Conservation (phyloP, 2,888 invertebrate species). For the Ennomos fuscantarius region DNA sequence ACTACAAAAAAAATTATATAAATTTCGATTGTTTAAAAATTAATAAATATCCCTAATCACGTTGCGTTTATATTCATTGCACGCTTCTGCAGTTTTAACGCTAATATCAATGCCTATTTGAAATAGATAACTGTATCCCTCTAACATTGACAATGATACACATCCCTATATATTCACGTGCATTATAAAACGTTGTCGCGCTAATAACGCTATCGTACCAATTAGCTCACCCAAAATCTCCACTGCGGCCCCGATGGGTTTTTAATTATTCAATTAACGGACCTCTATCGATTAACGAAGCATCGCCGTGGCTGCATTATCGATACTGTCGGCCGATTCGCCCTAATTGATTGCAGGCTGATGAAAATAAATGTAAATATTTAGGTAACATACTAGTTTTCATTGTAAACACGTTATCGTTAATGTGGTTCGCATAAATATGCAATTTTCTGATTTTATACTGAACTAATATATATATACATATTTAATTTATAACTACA, state of each 20-base stretch:
- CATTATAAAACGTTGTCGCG: conserved; percentile 17
- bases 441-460: conserved; percentile 14
- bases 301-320: conserved; percentile 35
- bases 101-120: background rate
- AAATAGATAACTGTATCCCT: background rate
- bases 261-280: conserved; percentile 67
- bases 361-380: conserved; percentile 46
- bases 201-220: conserved; percentile 29
- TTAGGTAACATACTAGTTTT: conserved; percentile 43
- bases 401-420: conserved; percentile 28
- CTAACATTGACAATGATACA: conserved; percentile 5
- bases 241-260: conserved; percentile 58
- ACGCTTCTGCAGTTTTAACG: too few relatives aligned
- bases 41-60: too few relatives aligned
- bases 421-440: conserved; percentile 2
- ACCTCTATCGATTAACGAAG: conserved; percentile 45
- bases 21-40: too few relatives aligned
- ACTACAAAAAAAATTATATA: too few relatives aligned
- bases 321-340: conserved; percentile 49
- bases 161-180: conserved; percentile 25
- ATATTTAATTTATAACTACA: too few relatives aligned
- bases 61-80: too few relatives aligned
- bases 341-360: conserved; percentile 50
- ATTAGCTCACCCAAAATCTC: conserved; percentile 54
- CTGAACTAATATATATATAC: too few relatives aligned